A percentile compares a stretch with the other conserved stretches of the same genome.
Conservation (phyloP, 2,113 vertebrate genomes). For the Phalacrocorax aristotelis region DNA sequence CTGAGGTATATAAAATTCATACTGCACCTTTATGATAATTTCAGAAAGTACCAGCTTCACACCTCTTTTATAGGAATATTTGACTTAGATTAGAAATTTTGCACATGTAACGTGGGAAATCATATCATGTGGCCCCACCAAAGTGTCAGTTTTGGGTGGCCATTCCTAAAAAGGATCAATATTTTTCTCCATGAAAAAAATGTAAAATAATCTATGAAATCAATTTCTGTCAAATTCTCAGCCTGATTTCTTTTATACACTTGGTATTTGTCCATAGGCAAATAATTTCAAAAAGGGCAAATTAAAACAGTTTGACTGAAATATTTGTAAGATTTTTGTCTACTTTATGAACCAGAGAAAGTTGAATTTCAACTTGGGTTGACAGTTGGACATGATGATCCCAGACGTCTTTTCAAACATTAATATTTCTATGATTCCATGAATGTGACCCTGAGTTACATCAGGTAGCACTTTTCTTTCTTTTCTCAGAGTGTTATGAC, state of each 20-base stretch:
- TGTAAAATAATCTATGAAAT: background rate
- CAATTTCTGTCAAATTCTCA: background rate
- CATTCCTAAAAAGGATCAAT: background rate
- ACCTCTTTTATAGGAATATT: background rate
- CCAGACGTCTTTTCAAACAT: too few relatives aligned
- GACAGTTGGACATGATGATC: too few relatives aligned
- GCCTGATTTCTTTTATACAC: background rate
- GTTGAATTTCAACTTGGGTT: background rate
- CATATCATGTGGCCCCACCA: background rate
- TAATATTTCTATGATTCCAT: too few relatives aligned
- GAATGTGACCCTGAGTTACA: background rate
- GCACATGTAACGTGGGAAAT: background rate
- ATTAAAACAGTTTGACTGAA: background rate
- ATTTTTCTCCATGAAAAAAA: background rate
- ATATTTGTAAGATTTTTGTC: background rate
- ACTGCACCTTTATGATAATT: background rate
- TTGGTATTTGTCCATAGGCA: background rate
- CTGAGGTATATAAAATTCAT: background rate
- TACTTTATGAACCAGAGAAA: background rate
- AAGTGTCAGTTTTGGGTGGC: background rate
- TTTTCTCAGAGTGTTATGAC: background rate
- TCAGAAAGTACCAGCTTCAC: background rate
- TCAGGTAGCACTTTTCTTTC: background rate
- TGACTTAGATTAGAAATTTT: background rate
- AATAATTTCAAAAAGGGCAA: background rate